Conservation (phyloP, 2,113 vertebrate species). For the Peromyscus maniculatus region DNA sequence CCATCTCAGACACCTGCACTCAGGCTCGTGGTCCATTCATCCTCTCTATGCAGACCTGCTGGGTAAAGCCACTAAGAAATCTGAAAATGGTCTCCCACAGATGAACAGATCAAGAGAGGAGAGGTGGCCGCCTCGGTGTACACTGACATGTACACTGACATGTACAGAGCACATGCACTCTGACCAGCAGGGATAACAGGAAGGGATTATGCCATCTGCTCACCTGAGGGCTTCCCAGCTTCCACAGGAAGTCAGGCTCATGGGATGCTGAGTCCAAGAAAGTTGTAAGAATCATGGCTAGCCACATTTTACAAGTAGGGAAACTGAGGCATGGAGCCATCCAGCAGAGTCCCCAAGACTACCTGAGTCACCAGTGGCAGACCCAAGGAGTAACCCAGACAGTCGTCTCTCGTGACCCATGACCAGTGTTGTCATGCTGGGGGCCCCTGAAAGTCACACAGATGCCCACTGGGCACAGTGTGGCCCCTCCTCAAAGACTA, state of each 20-base stretch:
- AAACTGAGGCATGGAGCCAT: background rate
- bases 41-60: no score
- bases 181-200: background rate
- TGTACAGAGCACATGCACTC: no score
- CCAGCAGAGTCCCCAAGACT: background rate
- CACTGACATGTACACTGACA: background rate
- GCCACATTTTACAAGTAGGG: background rate
- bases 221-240: background rate
- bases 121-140: no score
- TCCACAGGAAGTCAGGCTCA: background rate
- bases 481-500: background rate
- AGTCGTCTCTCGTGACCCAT: background rate
- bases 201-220: background rate
- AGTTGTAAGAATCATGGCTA: rapidly evolving
- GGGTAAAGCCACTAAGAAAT: no score
- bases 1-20: no score
- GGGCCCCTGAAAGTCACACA: rapidly evolving
- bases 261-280: rapidly evolving
- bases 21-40: no score
- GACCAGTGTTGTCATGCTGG: rapidly evolving
- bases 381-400: background rate
- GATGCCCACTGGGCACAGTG: background rate
- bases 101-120: background rate
- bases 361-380: background rate
- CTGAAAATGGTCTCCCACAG: no score